Evolutionary conservation across 37 sponge, comb jelly and placozoan species (phyloP), one percentile per base, ranked within the genome.

Genomic region (Eunapius fragilis): DNA sequence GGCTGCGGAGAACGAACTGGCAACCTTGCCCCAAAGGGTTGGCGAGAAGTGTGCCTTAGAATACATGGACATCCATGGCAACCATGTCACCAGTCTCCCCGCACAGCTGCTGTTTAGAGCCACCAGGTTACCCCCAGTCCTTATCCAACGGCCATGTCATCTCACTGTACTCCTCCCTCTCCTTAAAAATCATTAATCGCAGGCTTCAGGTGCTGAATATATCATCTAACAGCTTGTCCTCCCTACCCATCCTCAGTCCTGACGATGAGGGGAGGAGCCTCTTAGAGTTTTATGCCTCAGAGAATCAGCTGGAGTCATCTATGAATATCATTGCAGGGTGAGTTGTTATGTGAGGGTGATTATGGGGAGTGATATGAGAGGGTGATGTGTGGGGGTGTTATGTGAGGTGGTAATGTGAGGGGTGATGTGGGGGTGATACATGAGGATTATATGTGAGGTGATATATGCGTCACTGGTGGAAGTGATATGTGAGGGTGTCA

Each of bases 201-300:
- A 92, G 92, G 31, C 50, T 92, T 30, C 76, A 70, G 31, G 71
- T 73, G 25, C 72, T 92, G 71, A 92, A 92, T 72, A 81, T 92
- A 47, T 77, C 82, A 31, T 72, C 69, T 25, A 92, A 92, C 74
- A 71, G 85, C 68, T 49, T 92, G 47, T 27, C 69, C 2, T 28
- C 36, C 31, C 76, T 91, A 25, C 92, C 92, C 12, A 49, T 80
- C 67, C 34, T 69, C 23, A 70, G 37, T 70, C 83, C 76, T 31
- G 71, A 76, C 33, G 71, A n/a, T 13, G 37, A 82, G 31, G 45
- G 70, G 7, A 70, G 48, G 33, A 38, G 6, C 31, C 72, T 89
- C 2, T 12, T 84, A n/a, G 79, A 89, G 34, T 33, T 85, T 11
- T 80, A 80, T 75, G 87, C 86, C 2, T 34, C 77, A 17, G 77